Conservation (phyloP, 2,797 vertebrate genomes). For the Capromys pilorides region DNA sequence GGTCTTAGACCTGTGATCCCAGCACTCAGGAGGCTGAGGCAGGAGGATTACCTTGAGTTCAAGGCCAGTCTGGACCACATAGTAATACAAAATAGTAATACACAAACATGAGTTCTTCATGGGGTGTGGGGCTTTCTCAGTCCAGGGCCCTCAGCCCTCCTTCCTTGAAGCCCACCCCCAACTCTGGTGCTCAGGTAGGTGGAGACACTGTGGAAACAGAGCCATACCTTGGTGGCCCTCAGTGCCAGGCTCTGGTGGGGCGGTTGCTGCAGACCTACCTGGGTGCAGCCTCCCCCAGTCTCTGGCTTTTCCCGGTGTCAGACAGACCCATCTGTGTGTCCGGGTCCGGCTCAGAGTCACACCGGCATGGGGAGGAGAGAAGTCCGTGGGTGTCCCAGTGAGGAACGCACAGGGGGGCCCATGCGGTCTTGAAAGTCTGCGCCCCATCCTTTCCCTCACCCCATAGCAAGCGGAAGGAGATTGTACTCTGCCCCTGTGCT, state of each 20-base stretch:
- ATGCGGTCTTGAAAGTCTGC: conserved; percentile 82
- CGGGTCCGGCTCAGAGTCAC: conserved; percentile 78
- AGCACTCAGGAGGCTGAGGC: no score
- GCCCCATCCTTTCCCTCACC: no score
- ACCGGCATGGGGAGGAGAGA: conserved; percentile 84
- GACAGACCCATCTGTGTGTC: conserved; percentile 77
- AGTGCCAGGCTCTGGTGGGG: background rate
- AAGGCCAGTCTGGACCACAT: background rate
- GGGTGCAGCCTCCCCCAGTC: conserved; percentile 23
- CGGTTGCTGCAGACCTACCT: background rate
- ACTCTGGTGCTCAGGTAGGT: no score
- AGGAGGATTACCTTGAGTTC: background rate
- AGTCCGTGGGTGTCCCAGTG: conserved; percentile 75
- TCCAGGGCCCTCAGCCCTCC: background rate
- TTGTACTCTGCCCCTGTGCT: background rate
- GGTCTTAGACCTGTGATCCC: background rate
- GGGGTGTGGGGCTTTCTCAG: background rate
- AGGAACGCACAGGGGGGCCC: conserved; percentile 83
- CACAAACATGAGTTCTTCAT: background rate
- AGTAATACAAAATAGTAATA: background rate
- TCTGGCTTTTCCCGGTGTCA: conserved; percentile 62
- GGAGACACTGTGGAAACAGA: background rate
- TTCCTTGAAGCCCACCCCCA: background rate
- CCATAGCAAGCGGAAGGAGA: background rate
- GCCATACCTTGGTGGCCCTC: background rate